phyloP scores from a whole-genome alignment of 1,140 invertebrate genomes.

The Scaptomyza hsui region DNA sequence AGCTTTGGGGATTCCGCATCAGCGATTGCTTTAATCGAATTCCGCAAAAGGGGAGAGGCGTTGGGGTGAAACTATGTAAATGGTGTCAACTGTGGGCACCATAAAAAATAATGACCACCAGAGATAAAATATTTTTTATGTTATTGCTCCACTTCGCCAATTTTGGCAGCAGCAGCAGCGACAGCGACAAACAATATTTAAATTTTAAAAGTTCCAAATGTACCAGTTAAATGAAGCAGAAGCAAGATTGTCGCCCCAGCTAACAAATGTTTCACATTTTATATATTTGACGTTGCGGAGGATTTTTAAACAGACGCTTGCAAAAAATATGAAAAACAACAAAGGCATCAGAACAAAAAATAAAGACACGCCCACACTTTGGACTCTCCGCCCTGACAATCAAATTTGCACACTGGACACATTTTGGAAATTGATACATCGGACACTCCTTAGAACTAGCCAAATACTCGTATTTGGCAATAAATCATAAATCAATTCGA shows the following conservation, averaged over 20 bases:
- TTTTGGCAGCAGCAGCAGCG: slow-evolving; percentile 13
- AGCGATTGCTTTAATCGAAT: slow-evolving; percentile 73
- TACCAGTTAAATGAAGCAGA: slow-evolving; percentile 81
- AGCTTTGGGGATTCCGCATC: slow-evolving; percentile 63
- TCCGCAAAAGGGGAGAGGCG: background rate
- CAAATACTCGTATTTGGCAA: slow-evolving; percentile 46
- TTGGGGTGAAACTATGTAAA: slow-evolving; percentile 51
- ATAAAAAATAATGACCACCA: slow-evolving; percentile 73
- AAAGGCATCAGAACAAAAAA: too few species aligned
- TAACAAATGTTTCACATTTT: slow-evolving; percentile 14
- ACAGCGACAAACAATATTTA: slow-evolving; percentile 76
- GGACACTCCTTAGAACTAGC: slow-evolving; percentile 43
- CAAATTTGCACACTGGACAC: slow-evolving; percentile 69
- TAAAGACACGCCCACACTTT: slow-evolving; percentile 10
- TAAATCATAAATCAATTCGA: slow-evolving; percentile 80
- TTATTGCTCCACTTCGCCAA: slow-evolving; percentile 66
- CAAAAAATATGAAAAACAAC: slow-evolving; percentile 35
- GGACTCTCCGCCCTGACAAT: slow-evolving; percentile 60
- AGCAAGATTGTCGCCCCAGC: slow-evolving; percentile 73
- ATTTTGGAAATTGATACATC: slow-evolving; percentile 73
- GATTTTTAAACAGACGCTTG: slow-evolving; percentile 11
- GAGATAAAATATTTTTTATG: slow-evolving; percentile 77
- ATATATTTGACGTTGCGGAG: slow-evolving; percentile 7
- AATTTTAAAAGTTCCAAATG: slow-evolving; percentile 73
- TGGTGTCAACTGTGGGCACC: slow-evolving; percentile 67